Conservation (phyloP, 2,113 vertebrate genomes). For the Pedetes capensis region DNA sequence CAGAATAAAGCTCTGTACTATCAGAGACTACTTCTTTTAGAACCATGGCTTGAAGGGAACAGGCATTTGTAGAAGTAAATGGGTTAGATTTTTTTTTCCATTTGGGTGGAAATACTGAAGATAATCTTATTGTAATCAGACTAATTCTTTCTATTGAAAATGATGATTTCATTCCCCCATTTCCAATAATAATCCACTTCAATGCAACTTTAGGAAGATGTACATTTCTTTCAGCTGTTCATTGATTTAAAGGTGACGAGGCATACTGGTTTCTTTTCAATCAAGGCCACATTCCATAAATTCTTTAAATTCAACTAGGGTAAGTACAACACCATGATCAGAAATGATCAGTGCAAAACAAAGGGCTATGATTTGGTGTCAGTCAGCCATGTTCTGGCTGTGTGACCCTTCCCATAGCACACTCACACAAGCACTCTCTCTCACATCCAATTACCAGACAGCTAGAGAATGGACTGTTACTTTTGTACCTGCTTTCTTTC, state of each 20-base stretch:
- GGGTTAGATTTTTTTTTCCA: background rate
- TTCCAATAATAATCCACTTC: background rate
- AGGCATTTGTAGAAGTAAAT: background rate
- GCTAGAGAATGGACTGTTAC: background rate
- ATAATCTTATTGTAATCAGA: background rate
- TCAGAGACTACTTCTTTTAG: background rate
- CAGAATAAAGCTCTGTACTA: background rate
- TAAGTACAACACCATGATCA: background rate
- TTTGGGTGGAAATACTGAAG: background rate
- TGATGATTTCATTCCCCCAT: background rate
- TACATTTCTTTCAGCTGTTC: background rate
- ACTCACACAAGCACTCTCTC: accelerated
- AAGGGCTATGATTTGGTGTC: background rate
- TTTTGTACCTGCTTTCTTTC: background rate
- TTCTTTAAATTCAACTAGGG: background rate
- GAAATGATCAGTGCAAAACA: background rate
- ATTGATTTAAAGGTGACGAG: background rate
- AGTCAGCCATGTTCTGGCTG: background rate
- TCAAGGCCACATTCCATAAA: background rate
- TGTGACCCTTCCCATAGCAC: background rate
- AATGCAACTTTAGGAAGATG: background rate
- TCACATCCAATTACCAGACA: background rate
- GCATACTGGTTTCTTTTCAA: background rate
- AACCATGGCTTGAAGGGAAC: background rate
- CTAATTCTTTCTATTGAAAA: background rate